A percentile compares a stretch with the other conserved stretches of the same genome.
Conservation (phyloP, 2,797 vertebrate species). For the Tenualosa thibaudeaui region DNA sequence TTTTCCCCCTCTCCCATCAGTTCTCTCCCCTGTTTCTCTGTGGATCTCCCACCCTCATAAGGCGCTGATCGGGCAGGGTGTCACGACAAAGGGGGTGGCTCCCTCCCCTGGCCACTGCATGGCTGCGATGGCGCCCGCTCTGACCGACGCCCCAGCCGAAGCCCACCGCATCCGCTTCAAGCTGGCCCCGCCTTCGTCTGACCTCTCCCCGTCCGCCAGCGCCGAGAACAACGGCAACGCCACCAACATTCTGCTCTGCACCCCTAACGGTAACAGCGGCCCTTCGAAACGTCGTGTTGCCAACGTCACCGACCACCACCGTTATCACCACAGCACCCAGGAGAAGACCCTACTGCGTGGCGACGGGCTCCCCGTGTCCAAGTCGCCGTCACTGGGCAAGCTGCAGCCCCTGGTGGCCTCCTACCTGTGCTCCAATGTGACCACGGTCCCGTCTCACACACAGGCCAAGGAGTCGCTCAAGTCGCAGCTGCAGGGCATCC, state of each 20-base stretch:
- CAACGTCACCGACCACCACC: conserved; percentile 74
- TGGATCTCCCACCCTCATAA: conserved; percentile 70
- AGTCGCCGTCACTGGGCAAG: conserved; percentile 81
- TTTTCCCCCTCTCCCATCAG: conserved; percentile 23
- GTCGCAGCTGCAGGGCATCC: conserved; percentile 84
- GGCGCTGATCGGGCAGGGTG: conserved; percentile 86
- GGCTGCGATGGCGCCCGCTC: conserved; percentile 99
- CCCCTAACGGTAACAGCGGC: conserved; percentile 32
- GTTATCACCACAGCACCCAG: conserved; percentile 62
- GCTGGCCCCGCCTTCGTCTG: conserved; percentile 97
- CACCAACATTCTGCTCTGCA: conserved; percentile 86
- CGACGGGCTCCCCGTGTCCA: conserved; percentile 50
- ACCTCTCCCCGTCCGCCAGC: conserved; percentile 88
- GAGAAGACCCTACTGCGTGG: conserved; percentile 63
- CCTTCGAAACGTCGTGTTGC: conserved; percentile 52
- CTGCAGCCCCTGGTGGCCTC: conserved; percentile 92
- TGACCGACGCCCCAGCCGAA: conserved; percentile 99
- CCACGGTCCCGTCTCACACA: conserved; percentile 79
- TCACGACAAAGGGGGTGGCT: conserved; percentile 89
- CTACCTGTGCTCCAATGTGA: conserved; percentile 93
- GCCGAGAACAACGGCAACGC: conserved; percentile 95
- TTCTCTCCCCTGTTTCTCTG: conserved; percentile 42
- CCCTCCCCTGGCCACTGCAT: conserved; percentile 96
- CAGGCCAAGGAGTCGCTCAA: conserved; percentile 88
- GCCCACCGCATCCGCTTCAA: conserved; percentile 99